Percentiles rank a stretch among this genome's conserved stretches.
Conservation (phyloP, 2,113 vertebrate species). For the Dascyllus trimaculatus region DNA sequence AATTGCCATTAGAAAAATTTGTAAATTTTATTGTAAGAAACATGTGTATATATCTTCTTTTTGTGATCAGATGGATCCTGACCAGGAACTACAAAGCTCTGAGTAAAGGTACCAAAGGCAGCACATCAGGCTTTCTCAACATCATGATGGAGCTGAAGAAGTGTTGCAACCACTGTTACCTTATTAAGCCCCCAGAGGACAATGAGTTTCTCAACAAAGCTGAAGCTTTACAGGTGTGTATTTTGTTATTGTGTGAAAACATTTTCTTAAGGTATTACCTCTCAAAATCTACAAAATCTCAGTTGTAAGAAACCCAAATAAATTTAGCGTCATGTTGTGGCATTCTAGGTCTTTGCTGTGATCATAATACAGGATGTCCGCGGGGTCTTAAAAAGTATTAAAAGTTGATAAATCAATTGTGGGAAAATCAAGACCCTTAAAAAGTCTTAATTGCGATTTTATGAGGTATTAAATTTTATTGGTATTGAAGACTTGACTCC, state of each 20-base stretch:
- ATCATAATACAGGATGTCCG: no score
- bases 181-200: slow-evolving; percentile 97
- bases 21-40: background rate
- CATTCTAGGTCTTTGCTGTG: no score
- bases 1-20: background rate
- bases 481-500: no score
- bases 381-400: no score
- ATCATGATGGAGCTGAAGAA: slow-evolving; percentile 99
- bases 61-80: slow-evolving; percentile 92
- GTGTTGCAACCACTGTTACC: slow-evolving; percentile 99
- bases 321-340: no score
- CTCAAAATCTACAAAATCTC: no score
- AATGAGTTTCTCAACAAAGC: slow-evolving; percentile 94
- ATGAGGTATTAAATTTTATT: no score
- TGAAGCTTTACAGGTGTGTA: slow-evolving; percentile 94
- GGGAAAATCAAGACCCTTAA: no score
- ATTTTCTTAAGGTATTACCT: background rate
- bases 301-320: no score
- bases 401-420: no score
- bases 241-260: background rate
- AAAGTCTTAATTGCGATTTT: no score
- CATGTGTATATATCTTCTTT: background rate
- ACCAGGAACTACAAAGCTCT: slow-evolving; percentile 99
- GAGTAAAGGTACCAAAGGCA: slow-evolving; percentile 98
- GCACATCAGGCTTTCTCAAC: slow-evolving; percentile 98